Conservation (phyloP, 2,888 invertebrate genomes). For the Parthenolecanium corni region DNA sequence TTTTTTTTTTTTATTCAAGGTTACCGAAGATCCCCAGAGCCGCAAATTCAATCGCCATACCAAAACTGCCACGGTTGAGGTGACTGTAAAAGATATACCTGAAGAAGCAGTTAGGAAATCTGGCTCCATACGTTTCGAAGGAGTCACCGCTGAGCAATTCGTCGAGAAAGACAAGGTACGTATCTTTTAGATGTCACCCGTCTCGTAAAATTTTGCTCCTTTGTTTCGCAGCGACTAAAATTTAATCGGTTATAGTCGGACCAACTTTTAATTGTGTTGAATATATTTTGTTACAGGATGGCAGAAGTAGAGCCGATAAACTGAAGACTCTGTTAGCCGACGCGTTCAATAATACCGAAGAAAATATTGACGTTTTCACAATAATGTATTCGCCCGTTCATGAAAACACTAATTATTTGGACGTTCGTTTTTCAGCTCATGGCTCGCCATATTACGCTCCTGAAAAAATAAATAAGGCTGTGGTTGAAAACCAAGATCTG, state of each 20-base stretch:
- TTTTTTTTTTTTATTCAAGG: slow-evolving; percentile 37
- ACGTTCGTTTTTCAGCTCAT: slow-evolving; percentile 84
- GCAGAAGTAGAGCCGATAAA: slow-evolving; percentile 61
- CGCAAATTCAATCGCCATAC: slow-evolving; percentile 49
- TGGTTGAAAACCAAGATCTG: slow-evolving; percentile 57
- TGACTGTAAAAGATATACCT: slow-evolving; percentile 74
- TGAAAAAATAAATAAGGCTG: slow-evolving; percentile 74
- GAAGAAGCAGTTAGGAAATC: slow-evolving; percentile 86
- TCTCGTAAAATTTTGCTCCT: neutral
- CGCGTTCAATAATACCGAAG: slow-evolving; percentile 62
- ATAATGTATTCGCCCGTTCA: slow-evolving; percentile 57
- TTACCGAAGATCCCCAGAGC: slow-evolving; percentile 51
- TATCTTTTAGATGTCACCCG: neutral
- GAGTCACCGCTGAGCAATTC: slow-evolving; percentile 75
- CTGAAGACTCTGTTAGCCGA: slow-evolving; percentile 51
- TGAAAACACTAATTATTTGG: slow-evolving; percentile 47
- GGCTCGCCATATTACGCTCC: slow-evolving; percentile 87
- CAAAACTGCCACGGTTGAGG: slow-evolving; percentile 73
- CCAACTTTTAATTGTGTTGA: too few relatives aligned
- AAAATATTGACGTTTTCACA: slow-evolving; percentile 88
- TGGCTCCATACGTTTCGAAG: slow-evolving; percentile 75
- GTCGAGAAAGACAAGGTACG: slow-evolving; percentile 45
- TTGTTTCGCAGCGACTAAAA: neutral
- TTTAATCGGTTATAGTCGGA: too few relatives aligned
- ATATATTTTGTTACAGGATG: slow-evolving; percentile 39